phyloP scores from a whole-genome alignment of 92 coral and sea anemone species.

The Anthopleura xanthogrammica region DNA sequence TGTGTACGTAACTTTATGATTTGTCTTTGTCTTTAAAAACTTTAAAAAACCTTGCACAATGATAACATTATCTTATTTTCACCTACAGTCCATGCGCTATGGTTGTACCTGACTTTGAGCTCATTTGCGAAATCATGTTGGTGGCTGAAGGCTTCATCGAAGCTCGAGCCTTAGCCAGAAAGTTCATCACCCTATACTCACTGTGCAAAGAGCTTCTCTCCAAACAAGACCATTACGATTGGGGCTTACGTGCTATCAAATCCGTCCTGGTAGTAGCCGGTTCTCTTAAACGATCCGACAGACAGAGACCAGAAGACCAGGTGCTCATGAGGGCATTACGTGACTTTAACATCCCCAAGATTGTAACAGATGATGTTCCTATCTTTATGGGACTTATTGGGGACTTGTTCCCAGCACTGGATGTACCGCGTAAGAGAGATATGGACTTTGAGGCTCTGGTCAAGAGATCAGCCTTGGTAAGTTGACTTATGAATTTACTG shows the following conservation, averaged over 20 bases:
- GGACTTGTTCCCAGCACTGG: conserved; percentile 98
- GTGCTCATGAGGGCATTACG: conserved; percentile 99
- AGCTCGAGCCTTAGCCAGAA: conserved; percentile 92
- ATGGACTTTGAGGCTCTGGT: conserved; percentile 96
- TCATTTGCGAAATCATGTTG: conserved; percentile 99
- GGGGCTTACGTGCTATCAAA: conserved; percentile 99
- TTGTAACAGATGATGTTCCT: conserved; percentile 99
- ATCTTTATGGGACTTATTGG: conserved; percentile 99
- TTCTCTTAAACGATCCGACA: conserved; percentile 93
- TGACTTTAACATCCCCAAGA: conserved; percentile 99
- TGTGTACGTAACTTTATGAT: too few relatives aligned
- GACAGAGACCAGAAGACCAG: conserved; percentile 97
- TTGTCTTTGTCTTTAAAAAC: too few relatives aligned
- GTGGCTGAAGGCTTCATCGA: conserved; percentile 99
- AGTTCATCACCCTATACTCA: conserved; percentile 95
- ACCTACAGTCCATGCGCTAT: conserved; percentile 90
- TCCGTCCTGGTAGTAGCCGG: conserved; percentile 99
- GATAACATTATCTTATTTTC: neutral
- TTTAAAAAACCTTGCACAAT: too few relatives aligned
- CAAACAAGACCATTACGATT: conserved; percentile 99
- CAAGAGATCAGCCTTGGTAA: conserved; percentile 83
- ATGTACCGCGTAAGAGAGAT: conserved; percentile 99
- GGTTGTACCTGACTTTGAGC: conserved; percentile 99
- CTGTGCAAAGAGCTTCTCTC: conserved; percentile 96
- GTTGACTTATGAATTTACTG: conserved; percentile 1